Conservation (phyloP, 1,140 invertebrate species). For the Drosophila funebris region DNA sequence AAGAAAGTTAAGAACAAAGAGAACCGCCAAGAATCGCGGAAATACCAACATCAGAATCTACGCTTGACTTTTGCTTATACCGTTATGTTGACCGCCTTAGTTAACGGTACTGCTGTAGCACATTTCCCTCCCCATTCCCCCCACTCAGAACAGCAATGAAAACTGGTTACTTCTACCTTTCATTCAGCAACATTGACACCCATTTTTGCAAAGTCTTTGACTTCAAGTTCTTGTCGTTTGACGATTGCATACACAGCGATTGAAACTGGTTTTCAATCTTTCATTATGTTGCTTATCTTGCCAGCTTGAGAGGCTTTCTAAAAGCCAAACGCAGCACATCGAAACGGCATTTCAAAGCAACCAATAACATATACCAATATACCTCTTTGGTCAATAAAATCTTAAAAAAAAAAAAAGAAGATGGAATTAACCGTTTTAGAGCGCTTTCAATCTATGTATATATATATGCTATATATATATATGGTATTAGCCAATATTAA, state of each 20-base stretch:
- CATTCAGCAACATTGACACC: constrained; percentile 59
- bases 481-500: constrained; percentile 36
- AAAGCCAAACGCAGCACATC: not conserved
- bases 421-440: no score
- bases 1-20: constrained; percentile 62
- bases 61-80: constrained; percentile 42
- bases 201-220: constrained; percentile 41
- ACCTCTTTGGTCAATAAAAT: not conserved
- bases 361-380: not conserved
- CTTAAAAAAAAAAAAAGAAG: no score
- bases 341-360: not conserved
- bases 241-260: not conserved
- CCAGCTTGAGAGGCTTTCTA: constrained; percentile 10
- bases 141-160: not conserved
- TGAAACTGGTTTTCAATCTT: constrained; percentile 32
- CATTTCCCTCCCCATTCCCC: not conserved
- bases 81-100: constrained; percentile 77
- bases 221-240: constrained; percentile 11
- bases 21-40: constrained; percentile 7
- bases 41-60: constrained; percentile 4
- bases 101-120: constrained; percentile 65
- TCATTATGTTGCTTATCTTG: not conserved
- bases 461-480: constrained; percentile 11
- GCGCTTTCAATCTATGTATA: no score
- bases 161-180: constrained; percentile 62